phyloP scores from a whole-genome alignment of 2,797 vertebrate genomes.

The Trachops cirrhosus region DNA sequence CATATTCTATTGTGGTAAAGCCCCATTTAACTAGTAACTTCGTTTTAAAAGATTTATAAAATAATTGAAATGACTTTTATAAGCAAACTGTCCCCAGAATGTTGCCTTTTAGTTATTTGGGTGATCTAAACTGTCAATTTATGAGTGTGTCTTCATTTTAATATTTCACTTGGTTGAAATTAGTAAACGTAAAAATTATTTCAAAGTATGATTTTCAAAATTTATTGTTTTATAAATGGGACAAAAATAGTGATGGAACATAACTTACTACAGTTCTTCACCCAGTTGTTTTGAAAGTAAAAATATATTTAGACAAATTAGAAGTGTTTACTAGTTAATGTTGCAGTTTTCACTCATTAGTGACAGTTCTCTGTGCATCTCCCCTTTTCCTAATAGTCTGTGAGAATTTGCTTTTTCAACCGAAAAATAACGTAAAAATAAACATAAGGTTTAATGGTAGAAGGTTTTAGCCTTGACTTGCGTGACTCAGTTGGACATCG shows the following conservation, averaged over 20 bases:
- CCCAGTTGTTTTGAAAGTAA: not conserved
- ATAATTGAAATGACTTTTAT: slow-evolving; percentile 45
- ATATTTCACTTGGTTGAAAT: slow-evolving; percentile 13
- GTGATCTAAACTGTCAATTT: not conserved
- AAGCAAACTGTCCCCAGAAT: not conserved
- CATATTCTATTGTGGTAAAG: slow-evolving; percentile 11
- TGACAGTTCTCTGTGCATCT: not conserved
- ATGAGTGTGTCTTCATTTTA: slow-evolving; percentile 29
- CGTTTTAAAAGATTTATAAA: not conserved
- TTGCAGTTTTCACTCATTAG: not conserved
- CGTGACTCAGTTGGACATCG: too few species aligned
- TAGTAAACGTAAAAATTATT: slow-evolving; percentile 9
- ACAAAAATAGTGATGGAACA: not conserved
- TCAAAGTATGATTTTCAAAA: slow-evolving; percentile 22
- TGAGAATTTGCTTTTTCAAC: slow-evolving; percentile 8
- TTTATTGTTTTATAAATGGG: not conserved
- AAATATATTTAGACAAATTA: not conserved
- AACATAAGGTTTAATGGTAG: not conserved
- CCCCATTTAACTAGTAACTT: slow-evolving; percentile 23
- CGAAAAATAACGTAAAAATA: slow-evolving; percentile 2
- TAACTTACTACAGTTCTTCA: not conserved
- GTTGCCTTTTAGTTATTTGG: slow-evolving; percentile 5
- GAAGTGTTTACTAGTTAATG: not conserved
- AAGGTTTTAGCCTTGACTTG: too few species aligned
- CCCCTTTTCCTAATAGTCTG: not conserved